A percentile compares a stretch with the other conserved stretches of the same genome.
Evolutionary conservation across 23 tunicate genomes (phyloP).

Genomic region (Styela plicata): DNA sequence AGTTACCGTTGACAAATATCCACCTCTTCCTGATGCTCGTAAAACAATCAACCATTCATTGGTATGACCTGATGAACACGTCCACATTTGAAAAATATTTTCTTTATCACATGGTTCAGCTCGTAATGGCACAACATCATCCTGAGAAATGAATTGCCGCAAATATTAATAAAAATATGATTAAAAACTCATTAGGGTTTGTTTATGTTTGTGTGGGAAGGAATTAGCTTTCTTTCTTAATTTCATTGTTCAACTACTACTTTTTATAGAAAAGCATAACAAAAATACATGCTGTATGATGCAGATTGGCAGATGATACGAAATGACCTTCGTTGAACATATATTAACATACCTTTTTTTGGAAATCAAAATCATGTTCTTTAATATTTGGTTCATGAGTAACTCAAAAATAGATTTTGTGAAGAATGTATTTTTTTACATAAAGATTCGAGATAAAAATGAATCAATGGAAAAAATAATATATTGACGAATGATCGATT

Average conservation of each 20-base stretch:
- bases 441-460: too few relatives aligned
- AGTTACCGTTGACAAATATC: constrained; percentile 34
- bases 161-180: background rate
- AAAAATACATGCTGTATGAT: too few relatives aligned
- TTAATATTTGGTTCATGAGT: too few relatives aligned
- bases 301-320: too few relatives aligned
- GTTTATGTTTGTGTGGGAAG: background rate
- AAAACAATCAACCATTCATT: constrained; percentile 42
- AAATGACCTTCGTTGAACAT: too few relatives aligned
- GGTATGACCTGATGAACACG: constrained; percentile 28
- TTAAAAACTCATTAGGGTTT: background rate
- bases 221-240: background rate
- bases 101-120: constrained; percentile 44
- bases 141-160: constrained; percentile 39
- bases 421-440: too few relatives aligned
- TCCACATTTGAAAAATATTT: constrained; percentile 66
- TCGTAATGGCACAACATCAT: constrained; percentile 31
- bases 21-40: constrained; percentile 32
- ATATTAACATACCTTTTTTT: too few relatives aligned
- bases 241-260: background rate
- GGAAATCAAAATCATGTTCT: too few relatives aligned
- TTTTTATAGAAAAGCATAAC: too few relatives aligned
- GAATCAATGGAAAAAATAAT: too few relatives aligned
- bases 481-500: too few relatives aligned
- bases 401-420: too few relatives aligned